These are phyloP conservation scores for Gnathonemus echidnorhynchus DNA, from an alignment of 2,113 vertebrate species.

Conservation along the genomic window DNA sequence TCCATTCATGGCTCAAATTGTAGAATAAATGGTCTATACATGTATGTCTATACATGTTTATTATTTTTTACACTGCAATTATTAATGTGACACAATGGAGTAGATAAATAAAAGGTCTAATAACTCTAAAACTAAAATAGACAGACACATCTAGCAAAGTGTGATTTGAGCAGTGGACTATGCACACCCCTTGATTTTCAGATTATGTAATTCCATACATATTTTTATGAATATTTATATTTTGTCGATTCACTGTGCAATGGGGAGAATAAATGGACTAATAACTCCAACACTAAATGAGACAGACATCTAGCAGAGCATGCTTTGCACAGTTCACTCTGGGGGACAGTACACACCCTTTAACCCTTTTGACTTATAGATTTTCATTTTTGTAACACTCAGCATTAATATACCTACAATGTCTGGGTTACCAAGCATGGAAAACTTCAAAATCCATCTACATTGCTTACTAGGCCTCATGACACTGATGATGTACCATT, in stretches of 20 bases:
- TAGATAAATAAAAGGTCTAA: too few species aligned
- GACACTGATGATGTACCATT: background rate
- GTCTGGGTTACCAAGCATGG: background rate
- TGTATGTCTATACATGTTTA: too few species aligned
- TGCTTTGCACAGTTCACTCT: background rate
- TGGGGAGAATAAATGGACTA: background rate
- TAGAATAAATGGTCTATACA: too few species aligned
- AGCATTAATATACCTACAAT: background rate
- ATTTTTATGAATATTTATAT: background rate
- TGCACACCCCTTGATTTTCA: background rate
- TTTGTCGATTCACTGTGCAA: background rate
- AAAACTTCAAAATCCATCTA: background rate
- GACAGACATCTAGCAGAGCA: background rate
- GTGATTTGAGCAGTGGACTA: background rate
- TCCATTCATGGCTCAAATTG: too few species aligned
- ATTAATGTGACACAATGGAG: too few species aligned
- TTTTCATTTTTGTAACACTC: background rate
- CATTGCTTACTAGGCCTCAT: background rate
- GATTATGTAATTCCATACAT: background rate
- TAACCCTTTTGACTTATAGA: background rate
- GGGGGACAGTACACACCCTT: background rate
- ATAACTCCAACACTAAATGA: background rate
- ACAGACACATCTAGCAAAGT: too few species aligned
- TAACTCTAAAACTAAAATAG: too few species aligned
- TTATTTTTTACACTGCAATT: too few species aligned